A percentile compares a stretch with the other conserved stretches of the same genome.
Evolutionary conservation across 2,113 vertebrate species (phyloP).

Genomic region (Oncorhynchus kisutch): DNA sequence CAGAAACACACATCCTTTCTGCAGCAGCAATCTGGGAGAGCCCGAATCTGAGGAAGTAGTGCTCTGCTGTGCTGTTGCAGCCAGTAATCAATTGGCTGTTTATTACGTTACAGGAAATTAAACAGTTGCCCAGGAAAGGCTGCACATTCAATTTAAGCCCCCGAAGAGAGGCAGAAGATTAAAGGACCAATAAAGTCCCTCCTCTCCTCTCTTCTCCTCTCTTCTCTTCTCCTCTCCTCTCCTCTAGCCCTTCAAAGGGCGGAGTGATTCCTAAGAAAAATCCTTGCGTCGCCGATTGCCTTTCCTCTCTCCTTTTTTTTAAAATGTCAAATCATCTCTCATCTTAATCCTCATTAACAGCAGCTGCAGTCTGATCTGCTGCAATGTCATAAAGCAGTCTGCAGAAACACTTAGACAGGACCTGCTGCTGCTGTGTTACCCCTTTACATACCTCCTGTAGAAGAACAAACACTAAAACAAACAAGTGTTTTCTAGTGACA

Average conservation of each 20-base stretch:
- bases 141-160: constrained; percentile 60
- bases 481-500: constrained; percentile 10
- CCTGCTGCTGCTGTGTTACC: constrained; percentile 7
- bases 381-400: constrained; percentile 48
- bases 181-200: constrained; percentile 57
- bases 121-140: constrained; percentile 60
- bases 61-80: constrained; percentile 35
- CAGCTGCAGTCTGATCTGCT: constrained; percentile 38
- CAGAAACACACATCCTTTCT: background rate
- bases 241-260: constrained; percentile 22
- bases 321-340: constrained; percentile 45
- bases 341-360: constrained; percentile 54
- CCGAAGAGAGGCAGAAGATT: constrained; percentile 50
- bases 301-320: constrained; percentile 18
- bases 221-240: constrained; percentile 5
- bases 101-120: constrained; percentile 73
- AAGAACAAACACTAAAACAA: constrained; percentile 30
- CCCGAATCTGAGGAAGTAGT: constrained; percentile 38
- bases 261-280: constrained; percentile 33
- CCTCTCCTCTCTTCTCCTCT: constrained; percentile 24
- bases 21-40: constrained; percentile 10
- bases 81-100: constrained; percentile 70
- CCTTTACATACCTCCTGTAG: constrained; percentile 2
- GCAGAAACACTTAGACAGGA: constrained; percentile 20
- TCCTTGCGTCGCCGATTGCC: constrained; percentile 23